A percentile compares a stretch with the other conserved stretches of the same genome.
These are phyloP conservation scores for Atractosteus spatula DNA, from an alignment of 2,113 vertebrate species.

Conservation along the genomic window DNA sequence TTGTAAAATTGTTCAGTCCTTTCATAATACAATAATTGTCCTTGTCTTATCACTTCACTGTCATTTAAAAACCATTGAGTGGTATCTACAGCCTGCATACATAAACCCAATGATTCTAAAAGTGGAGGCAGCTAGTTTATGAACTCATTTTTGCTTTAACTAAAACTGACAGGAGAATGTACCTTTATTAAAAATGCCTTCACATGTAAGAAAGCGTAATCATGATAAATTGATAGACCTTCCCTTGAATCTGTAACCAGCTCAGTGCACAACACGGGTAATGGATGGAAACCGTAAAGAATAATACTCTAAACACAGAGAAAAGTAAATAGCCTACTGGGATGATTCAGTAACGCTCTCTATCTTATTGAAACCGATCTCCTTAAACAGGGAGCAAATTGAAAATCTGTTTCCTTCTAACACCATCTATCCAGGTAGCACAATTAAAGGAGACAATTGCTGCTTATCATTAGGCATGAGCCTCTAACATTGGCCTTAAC, in stretches of 20 bases:
- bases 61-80: too few relatives aligned
- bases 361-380: constrained; percentile 65
- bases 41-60: too few relatives aligned
- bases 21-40: too few relatives aligned
- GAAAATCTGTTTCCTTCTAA: constrained; percentile 63
- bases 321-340: constrained; percentile 33
- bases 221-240: background rate
- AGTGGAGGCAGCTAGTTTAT: too few relatives aligned
- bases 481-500: constrained; percentile 13
- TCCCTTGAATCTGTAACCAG: constrained; percentile 9
- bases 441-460: constrained; percentile 67
- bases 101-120: too few relatives aligned
- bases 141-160: too few relatives aligned
- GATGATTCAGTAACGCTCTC: constrained; percentile 41
- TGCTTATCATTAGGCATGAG: constrained; percentile 52
- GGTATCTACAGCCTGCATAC: too few relatives aligned
- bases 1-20: too few relatives aligned
- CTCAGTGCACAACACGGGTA: background rate
- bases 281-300: background rate
- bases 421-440: constrained; percentile 41
- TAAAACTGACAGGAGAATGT: too few relatives aligned
- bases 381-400: constrained; percentile 60
- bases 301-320: background rate
- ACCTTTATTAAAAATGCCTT: background rate
- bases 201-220: background rate